A percentile compares a stretch with the other conserved stretches of the same genome.
phyloP scores from a whole-genome alignment of 2,113 vertebrate species.

The Corythaixoides concolor region DNA sequence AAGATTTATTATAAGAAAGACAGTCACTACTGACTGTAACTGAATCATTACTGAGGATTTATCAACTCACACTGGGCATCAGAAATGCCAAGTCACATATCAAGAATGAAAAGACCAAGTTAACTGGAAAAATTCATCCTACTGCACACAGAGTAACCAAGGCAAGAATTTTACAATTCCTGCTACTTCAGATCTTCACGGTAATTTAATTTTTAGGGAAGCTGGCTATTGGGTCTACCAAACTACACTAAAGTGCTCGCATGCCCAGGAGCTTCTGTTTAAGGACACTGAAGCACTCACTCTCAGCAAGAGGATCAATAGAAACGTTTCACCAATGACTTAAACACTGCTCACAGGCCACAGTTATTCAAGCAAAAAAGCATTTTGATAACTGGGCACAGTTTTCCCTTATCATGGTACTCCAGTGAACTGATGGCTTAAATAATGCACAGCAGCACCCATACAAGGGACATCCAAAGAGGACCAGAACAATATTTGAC shows the following conservation, averaged over 20 bases:
- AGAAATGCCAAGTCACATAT: not conserved
- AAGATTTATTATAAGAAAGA: not conserved
- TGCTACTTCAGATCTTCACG: rapidly evolving
- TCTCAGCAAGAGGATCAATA: not conserved
- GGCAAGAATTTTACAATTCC: not conserved
- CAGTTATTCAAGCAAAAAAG: not conserved
- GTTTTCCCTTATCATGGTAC: not conserved
- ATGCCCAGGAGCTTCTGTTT: not conserved
- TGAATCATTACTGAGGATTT: not conserved
- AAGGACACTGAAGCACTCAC: not conserved
- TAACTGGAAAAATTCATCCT: not conserved
- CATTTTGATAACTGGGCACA: not conserved
- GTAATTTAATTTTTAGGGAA: not conserved
- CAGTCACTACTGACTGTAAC: not conserved
- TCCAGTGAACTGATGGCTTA: not conserved
- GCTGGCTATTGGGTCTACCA: not conserved
- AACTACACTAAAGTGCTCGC: not conserved
- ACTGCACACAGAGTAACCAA: not conserved
- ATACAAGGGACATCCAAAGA: not conserved
- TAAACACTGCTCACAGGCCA: not conserved
- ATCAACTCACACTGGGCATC: not conserved
- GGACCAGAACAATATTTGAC: not conserved
- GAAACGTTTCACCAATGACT: not conserved
- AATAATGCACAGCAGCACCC: not conserved
- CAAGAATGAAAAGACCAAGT: not conserved